Percentiles rank a stretch among this genome's conserved stretches.
These are phyloP conservation scores for Barbus barbus DNA, from an alignment of 2,113 vertebrate genomes.

Conservation along the genomic window DNA sequence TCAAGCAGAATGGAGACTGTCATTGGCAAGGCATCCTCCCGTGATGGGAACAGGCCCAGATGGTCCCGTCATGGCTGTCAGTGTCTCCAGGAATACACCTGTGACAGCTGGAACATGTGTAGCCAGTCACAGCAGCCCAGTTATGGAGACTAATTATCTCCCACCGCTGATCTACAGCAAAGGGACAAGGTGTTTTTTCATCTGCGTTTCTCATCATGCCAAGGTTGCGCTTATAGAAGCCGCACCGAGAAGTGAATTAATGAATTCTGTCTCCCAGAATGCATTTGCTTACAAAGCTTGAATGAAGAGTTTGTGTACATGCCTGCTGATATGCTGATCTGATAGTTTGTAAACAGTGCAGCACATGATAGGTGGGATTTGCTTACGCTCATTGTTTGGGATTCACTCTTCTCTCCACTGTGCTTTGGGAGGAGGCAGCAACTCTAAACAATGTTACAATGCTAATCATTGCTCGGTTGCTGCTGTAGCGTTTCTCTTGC, in stretches of 20 bases:
- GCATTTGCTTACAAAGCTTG: conserved; percentile 21
- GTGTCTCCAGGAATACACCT: conserved; percentile 79
- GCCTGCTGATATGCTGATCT: conserved; percentile 23
- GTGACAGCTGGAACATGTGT: conserved; percentile 79
- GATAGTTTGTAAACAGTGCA: conserved; percentile 33
- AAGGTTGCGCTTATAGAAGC: conserved; percentile 1
- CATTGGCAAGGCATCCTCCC: conserved; percentile 62
- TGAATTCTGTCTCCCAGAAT: conserved; percentile 12
- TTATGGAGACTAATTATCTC: conserved; percentile 79
- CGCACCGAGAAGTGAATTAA: not conserved
- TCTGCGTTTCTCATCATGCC: conserved; percentile 11
- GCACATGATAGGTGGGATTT: conserved; percentile 41
- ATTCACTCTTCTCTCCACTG: conserved; percentile 31
- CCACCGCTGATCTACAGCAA: conserved; percentile 51
- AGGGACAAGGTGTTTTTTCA: conserved; percentile 30
- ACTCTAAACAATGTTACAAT: conserved; percentile 41
- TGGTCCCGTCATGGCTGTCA: conserved; percentile 79
- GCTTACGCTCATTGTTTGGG: conserved; percentile 31
- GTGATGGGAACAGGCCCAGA: conserved; percentile 72
- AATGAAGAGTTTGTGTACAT: conserved; percentile 19
- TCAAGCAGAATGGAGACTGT: conserved; percentile 59
- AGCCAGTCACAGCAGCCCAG: conserved; percentile 68
- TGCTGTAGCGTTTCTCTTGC: conserved; percentile 59
- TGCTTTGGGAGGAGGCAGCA: conserved; percentile 40
- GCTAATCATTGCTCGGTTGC: conserved; percentile 62